Conservation (phyloP, 64 coral and sea anemone species). For the Trachythela sp. region DNA sequence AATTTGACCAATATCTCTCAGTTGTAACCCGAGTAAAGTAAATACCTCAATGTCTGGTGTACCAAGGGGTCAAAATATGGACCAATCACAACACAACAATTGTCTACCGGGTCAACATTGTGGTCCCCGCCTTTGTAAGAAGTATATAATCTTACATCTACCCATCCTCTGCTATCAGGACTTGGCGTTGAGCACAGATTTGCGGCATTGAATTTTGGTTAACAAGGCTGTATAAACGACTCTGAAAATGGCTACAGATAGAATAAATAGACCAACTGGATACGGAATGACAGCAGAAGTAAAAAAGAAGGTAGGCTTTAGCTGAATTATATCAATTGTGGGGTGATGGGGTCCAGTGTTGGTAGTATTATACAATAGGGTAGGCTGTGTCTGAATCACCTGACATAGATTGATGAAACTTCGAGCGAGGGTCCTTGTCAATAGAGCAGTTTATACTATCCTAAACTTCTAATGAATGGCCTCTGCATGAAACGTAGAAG, state of each 20-base stretch:
- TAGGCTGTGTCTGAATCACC: too few relatives aligned
- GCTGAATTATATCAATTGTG: not conserved
- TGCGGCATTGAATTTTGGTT: not conserved
- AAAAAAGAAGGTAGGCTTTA: not conserved
- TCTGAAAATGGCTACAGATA: not conserved
- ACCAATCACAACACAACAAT: not conserved
- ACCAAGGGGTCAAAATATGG: not conserved
- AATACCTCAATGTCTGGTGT: not conserved
- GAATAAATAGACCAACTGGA: not conserved
- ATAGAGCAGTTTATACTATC: too few relatives aligned
- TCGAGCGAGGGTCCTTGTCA: too few relatives aligned
- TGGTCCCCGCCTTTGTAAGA: not conserved
- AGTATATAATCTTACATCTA: not conserved
- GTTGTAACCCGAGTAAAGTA: not conserved
- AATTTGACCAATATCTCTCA: not conserved
- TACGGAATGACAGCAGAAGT: not conserved
- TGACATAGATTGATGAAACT: too few relatives aligned
- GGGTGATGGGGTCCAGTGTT: too few relatives aligned
- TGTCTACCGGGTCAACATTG: not conserved
- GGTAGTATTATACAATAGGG: too few relatives aligned
- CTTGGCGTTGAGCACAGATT: not conserved
- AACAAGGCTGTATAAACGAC: not conserved
- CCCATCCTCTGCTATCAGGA: not conserved
- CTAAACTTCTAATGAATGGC: too few relatives aligned
- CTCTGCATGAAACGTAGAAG: too few relatives aligned